phyloP scores from a whole-genome alignment of 2,797 vertebrate genomes.

The Chaunax sp. region DNA sequence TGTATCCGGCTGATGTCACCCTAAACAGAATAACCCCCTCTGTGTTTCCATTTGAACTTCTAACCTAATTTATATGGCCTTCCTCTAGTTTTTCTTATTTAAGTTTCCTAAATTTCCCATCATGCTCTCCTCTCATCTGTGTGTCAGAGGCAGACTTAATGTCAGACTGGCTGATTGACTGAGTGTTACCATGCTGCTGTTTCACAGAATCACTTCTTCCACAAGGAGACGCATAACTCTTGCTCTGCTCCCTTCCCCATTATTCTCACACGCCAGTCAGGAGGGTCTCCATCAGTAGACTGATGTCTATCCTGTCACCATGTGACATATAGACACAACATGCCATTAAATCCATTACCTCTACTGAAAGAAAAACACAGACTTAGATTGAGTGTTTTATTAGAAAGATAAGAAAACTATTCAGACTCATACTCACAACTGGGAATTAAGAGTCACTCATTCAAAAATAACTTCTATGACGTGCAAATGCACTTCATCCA shows the following conservation, averaged over 20 bases:
- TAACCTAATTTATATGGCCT: conserved; percentile 38
- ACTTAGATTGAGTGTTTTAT: not conserved
- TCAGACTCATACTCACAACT: no score
- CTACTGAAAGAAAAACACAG: not conserved
- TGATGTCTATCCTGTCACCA: conserved; percentile 18
- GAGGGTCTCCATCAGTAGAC: conserved; percentile 17
- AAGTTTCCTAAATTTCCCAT: conserved; percentile 36
- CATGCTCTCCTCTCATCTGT: conserved; percentile 16
- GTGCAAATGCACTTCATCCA: no score
- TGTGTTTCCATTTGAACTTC: conserved; percentile 49
- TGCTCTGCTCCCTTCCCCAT: conserved; percentile 16
- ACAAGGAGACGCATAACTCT: conserved; percentile 19
- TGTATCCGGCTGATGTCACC: conserved; percentile 61
- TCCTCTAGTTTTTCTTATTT: conserved; percentile 32
- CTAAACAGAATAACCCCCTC: conserved; percentile 29
- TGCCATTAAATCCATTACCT: conserved; percentile 7
- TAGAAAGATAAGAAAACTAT: no score
- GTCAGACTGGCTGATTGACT: conserved; percentile 34
- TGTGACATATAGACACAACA: conserved; percentile 49
- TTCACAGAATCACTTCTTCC: conserved; percentile 38
- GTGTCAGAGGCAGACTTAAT: conserved; percentile 18
- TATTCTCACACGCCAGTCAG: conserved; percentile 48
- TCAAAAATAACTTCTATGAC: not conserved
- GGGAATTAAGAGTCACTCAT: no score
- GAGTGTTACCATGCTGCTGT: conserved; percentile 39